Evolutionary conservation across 2,113 vertebrate genomes (phyloP).

Genomic region (Lates calcarifer): DNA sequence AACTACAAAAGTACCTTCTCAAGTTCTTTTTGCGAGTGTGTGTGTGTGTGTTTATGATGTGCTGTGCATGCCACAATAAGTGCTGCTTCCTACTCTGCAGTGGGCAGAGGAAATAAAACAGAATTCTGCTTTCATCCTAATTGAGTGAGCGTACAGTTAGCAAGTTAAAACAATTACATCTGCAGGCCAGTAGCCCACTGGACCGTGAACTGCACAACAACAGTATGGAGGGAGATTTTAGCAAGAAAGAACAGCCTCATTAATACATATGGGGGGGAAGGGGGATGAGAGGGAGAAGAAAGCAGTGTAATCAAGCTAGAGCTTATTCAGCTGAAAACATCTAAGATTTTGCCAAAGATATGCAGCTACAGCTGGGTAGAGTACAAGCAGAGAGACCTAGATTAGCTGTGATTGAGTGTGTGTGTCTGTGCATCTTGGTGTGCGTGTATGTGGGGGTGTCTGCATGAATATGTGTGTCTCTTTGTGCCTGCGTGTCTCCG

Average conservation of each 20-base stretch:
- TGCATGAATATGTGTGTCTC: constrained; percentile 30
- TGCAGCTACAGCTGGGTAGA: constrained; percentile 68
- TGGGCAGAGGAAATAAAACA: constrained; percentile 50
- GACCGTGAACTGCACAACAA: constrained; percentile 70
- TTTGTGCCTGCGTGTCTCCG: constrained; percentile 42
- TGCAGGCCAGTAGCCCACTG: constrained; percentile 67
- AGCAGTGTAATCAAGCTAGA: constrained; percentile 66
- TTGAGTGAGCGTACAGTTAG: constrained; percentile 73
- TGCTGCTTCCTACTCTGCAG: constrained; percentile 25
- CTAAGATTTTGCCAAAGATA: constrained; percentile 68
- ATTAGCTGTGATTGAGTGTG: constrained; percentile 62
- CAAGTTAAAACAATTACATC: constrained; percentile 82
- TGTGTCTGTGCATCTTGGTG: constrained; percentile 19
- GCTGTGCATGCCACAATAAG: background rate
- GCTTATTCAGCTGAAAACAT: constrained; percentile 78
- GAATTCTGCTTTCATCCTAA: constrained; percentile 62
- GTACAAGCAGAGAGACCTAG: constrained; percentile 62
- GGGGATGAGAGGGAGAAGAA: background rate
- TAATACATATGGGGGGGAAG: constrained; percentile 57
- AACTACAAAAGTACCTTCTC: constrained; percentile 11
- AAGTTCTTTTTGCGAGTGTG: constrained; percentile 4
- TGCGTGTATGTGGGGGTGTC: background rate
- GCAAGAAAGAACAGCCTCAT: constrained; percentile 65
- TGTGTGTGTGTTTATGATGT: background rate
- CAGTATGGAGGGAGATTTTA: constrained; percentile 63